These are phyloP conservation scores for Centroberyx gerrardi DNA, from an alignment of 2,797 vertebrate species.

Conservation along the genomic window DNA sequence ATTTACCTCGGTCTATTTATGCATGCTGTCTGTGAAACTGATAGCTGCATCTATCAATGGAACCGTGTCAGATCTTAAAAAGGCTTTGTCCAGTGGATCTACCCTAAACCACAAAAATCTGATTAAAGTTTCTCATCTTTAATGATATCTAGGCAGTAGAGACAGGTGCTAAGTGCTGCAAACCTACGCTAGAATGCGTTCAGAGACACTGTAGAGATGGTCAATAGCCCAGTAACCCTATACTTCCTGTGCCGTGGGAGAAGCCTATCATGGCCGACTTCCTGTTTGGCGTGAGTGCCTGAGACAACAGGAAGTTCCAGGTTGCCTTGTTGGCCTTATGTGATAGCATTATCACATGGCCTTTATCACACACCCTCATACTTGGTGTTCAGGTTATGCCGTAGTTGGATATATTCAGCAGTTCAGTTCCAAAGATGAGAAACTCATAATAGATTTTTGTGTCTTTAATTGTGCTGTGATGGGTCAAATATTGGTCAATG, in stretches of 20 bases:
- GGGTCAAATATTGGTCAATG: conserved; percentile 96
- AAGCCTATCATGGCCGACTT: conserved; percentile 75
- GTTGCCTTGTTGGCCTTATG: conserved; percentile 79
- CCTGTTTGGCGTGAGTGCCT: conserved; percentile 77
- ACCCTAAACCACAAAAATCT: conserved; percentile 99
- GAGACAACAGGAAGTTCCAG: conserved; percentile 83
- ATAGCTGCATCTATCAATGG: conserved; percentile 99
- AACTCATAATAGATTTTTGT: conserved; percentile 99
- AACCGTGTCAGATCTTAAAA: conserved; percentile 99
- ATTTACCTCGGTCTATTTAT: conserved; percentile 92
- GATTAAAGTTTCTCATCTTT: conserved; percentile 99
- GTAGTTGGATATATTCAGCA: conserved; percentile 54
- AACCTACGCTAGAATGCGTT: conserved; percentile 61
- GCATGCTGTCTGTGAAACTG: conserved; percentile 99
- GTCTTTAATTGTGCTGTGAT: conserved; percentile 98
- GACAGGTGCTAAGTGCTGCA: conserved; percentile 63
- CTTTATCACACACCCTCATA: conserved; percentile 61
- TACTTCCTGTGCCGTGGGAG: conserved; percentile 81
- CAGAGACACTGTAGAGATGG: conserved; percentile 67
- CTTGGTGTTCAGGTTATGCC: conserved; percentile 59
- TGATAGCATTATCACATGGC: conserved; percentile 80
- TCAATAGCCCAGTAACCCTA: conserved; percentile 74
- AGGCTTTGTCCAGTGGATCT: conserved; percentile 99
- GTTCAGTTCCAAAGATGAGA: conserved; percentile 95
- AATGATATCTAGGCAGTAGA: conserved; percentile 71